Percentiles rank a stretch among this genome's conserved stretches.
phyloP scores from a whole-genome alignment of 2,113 vertebrate genomes.

The Loxodonta africana region DNA sequence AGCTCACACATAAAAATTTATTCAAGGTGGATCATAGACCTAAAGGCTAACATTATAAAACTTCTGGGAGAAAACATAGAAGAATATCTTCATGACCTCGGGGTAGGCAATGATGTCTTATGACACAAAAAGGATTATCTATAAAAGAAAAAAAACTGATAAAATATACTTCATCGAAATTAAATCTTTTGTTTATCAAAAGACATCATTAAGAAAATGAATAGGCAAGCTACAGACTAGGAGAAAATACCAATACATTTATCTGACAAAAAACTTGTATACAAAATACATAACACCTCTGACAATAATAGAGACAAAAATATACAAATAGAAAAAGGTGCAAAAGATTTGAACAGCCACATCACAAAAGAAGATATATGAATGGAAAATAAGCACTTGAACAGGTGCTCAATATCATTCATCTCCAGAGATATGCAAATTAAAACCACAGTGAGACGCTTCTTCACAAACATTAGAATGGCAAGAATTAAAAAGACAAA shows the following conservation, averaged over 20 bases:
- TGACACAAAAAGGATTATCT: neutral
- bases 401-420: neutral
- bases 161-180: conserved; percentile 22
- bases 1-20: neutral
- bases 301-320: conserved; percentile 5
- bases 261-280: conserved; percentile 31
- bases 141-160: neutral
- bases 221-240: neutral
- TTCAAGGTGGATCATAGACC: too few relatives aligned
- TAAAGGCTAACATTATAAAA: neutral
- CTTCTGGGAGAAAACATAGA: neutral
- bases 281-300: neutral
- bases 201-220: neutral
- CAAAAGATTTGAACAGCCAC: neutral
- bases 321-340: neutral
- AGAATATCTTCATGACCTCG: neutral
- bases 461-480: neutral
- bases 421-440: conserved; percentile 19
- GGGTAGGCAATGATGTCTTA: neutral
- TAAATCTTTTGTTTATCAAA: conserved; percentile 9
- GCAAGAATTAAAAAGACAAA: conserved; percentile 3
- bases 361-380: neutral
- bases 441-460: neutral
- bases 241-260: conserved; percentile 32
- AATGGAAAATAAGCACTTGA: neutral